Evolutionary conservation across 2,113 vertebrate species (phyloP), one percentile per base, ranked within the genome.

Genomic region (Salminus brasiliensis): DNA sequence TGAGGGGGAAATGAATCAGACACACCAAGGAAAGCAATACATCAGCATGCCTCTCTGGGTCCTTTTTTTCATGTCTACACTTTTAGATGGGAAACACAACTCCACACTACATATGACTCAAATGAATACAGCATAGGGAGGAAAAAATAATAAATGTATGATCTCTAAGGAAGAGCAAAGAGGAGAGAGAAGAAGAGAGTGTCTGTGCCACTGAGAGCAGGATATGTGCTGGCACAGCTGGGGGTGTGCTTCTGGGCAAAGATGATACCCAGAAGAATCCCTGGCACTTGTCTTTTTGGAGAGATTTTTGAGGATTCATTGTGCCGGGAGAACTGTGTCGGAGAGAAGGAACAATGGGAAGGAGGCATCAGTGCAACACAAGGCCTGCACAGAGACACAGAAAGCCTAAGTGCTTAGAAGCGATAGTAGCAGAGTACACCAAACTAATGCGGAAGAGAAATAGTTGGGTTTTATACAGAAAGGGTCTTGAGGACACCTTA

Each of bases 181-280:
- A 55, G 23, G 21, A 25, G 4, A 55, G 21, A 55, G 23, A 25
- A n/a, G 7, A n/a, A 25, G 52, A 55, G 52, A 55, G 52, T 1
- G n/a, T 4, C 52, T 55, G 52, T 25, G n/a, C 52, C 52, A 55
- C 23, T 23, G 7, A 55, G n/a, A 25, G n/a, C 21, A 25, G 52
- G 23, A 55, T 55, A 25, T 55, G 62, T 39, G 62, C 34, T 66
- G 32, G 62, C 34, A 23, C 32, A 39, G 62, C 18, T 66, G 32
- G 21, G 21, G 39, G 32, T 36, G 60, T 7, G 60, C 60, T 63
- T 34, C 60, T 63, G 60, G 60, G 32, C 62, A 36, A 7, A 65
- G 32, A n/a, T 36, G 62, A 65, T 65, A 66, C 32, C 62, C 34
- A 39, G 34, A 66, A 21, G 62, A 66, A 36, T 23, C 62, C 62